Evolutionary conservation across 1,140 invertebrate genomes (phyloP).

Genomic region (Drosophila nebulosa): DNA sequence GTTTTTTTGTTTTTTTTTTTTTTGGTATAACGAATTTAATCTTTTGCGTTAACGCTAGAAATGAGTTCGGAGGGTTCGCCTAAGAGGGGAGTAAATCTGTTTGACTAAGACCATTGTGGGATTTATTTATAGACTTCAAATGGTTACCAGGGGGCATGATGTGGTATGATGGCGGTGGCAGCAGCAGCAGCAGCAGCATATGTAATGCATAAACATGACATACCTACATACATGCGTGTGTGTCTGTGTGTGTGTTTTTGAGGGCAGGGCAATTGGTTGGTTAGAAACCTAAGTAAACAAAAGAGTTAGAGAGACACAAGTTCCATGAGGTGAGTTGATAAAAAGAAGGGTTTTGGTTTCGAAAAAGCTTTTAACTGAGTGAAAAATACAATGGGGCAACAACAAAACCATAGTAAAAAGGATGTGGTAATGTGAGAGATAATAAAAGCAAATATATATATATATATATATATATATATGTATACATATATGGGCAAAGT

Average conservation of each 20-base stretch:
- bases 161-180: constrained; percentile 34
- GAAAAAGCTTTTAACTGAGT: constrained; percentile 53
- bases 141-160: constrained; percentile 51
- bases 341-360: constrained; percentile 36
- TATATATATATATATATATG: not conserved
- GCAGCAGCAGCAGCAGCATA: not conserved
- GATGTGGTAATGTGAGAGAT: not conserved
- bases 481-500: not conserved
- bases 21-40: constrained; percentile 57
- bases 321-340: constrained; percentile 45
- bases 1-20: constrained; percentile 8
- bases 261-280: not conserved
- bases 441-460: not conserved
- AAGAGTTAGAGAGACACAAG: constrained; percentile 45
- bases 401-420: not conserved
- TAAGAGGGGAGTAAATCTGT: constrained; percentile 28
- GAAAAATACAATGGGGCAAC: not conserved
- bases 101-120: constrained; percentile 51
- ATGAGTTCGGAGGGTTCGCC: not conserved
- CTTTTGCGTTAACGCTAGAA: constrained; percentile 56
- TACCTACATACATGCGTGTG: constrained; percentile 9
- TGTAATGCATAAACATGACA: constrained; percentile 46
- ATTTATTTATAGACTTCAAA: constrained; percentile 70
- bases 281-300: constrained; percentile 58
- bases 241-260: too few relatives aligned